Conservation (phyloP, 2,113 vertebrate species). For the Aegotheles bennettii region DNA sequence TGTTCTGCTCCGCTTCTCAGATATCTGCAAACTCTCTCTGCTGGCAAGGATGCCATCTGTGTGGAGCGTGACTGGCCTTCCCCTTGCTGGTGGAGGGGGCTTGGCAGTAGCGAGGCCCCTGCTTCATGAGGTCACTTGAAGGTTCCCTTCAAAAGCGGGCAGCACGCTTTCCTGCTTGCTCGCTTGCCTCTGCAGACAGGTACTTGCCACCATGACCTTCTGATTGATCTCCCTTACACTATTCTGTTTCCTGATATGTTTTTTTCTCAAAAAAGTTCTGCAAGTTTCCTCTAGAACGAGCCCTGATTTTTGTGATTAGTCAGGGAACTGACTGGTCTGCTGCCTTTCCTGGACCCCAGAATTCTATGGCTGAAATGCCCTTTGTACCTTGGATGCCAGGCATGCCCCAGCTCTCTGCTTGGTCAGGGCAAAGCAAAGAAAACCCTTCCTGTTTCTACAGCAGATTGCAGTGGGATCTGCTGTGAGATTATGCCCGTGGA, state of each 20-base stretch:
- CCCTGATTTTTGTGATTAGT: not conserved
- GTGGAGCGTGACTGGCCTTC: not conserved
- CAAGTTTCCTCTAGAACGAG: not conserved
- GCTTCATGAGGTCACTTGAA: not conserved
- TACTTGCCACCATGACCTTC: not conserved
- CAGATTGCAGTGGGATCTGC: not conserved
- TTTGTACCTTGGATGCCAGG: not conserved
- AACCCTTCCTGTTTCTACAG: not conserved
- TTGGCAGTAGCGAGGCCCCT: accelerated
- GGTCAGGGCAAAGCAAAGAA: not conserved
- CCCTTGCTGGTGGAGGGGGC: not conserved
- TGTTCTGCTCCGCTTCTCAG: not conserved
- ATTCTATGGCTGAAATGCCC: not conserved
- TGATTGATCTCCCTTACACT: not conserved
- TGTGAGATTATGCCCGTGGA: accelerated
- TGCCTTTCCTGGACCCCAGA: not conserved
- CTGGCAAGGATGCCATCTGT: not conserved
- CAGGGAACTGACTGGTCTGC: not conserved
- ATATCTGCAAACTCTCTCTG: accelerated
- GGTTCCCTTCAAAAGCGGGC: not conserved
- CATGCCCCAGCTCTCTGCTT: not conserved
- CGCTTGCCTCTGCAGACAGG: not conserved
- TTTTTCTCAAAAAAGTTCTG: not conserved
- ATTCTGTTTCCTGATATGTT: not conserved
- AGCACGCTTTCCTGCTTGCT: not conserved